A percentile compares a stretch with the other conserved stretches of the same genome.
These are phyloP conservation scores for Pseudomyrmex cubaensis DNA, from an alignment of 1,140 invertebrate genomes.

Conservation along the genomic window DNA sequence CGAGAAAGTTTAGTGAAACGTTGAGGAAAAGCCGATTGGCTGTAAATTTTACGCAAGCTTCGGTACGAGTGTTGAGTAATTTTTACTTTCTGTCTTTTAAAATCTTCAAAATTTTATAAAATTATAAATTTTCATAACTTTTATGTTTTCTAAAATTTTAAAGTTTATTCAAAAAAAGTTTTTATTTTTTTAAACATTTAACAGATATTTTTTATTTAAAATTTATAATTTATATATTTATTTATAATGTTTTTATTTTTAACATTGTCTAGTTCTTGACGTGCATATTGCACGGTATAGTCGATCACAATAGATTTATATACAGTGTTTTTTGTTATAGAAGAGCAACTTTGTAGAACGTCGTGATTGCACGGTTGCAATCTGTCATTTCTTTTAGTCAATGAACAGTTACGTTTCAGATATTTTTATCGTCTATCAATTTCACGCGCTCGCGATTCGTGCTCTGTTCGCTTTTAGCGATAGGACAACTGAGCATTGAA, in stretches of 20 bases:
- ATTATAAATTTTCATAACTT: not conserved
- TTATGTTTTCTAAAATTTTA: not conserved
- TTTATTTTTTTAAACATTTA: no score
- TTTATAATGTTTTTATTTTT: no score
- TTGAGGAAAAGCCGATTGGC: constrained; percentile 11
- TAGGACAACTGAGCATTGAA: constrained; percentile 59
- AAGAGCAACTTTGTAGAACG: constrained; percentile 1
- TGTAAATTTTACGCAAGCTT: not conserved
- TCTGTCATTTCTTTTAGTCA: not conserved
- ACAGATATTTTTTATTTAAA: no score
- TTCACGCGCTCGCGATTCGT: constrained; percentile 27
- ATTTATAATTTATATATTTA: no score
- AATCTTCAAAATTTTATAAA: not conserved
- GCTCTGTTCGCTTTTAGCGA: constrained; percentile 1
- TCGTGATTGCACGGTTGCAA: not conserved
- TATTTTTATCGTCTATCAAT: constrained; percentile 37
- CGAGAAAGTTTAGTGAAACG: constrained; percentile 62
- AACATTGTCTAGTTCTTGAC: no score
- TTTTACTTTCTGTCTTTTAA: no score
- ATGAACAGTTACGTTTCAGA: constrained; percentile 11
- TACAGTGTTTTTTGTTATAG: not conserved
- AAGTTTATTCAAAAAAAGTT: no score
- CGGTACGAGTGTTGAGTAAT: no score
- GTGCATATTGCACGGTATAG: no score
- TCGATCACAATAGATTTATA: not conserved